These are phyloP conservation scores for Eriocheir sinensis DNA, from an alignment of 1,140 invertebrate genomes.

Conservation along the genomic window DNA sequence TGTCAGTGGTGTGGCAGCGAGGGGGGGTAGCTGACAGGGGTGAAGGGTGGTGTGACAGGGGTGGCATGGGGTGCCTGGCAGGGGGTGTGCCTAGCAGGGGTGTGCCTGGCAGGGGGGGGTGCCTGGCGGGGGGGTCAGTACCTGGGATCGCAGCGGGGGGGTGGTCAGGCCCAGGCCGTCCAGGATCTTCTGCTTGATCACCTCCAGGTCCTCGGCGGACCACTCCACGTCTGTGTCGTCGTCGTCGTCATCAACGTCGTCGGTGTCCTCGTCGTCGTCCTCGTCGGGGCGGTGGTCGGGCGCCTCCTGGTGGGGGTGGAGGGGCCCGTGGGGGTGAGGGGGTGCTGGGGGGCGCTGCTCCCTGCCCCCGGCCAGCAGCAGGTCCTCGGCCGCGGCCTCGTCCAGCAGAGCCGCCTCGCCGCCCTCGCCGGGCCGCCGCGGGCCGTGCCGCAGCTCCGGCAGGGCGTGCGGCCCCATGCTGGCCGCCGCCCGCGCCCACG, in stretches of 20 bases:
- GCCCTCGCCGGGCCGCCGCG: background rate
- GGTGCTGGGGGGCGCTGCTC: background rate
- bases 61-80: background rate
- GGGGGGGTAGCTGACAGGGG: background rate
- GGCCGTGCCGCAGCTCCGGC: slow-evolving; percentile 8
- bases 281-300: slow-evolving; percentile 40
- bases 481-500: slow-evolving; percentile 42
- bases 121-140: background rate
- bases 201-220: slow-evolving; percentile 69
- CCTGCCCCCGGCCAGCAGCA: background rate
- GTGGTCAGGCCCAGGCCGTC: slow-evolving; percentile 61
- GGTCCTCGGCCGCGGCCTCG: background rate
- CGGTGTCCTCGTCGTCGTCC: slow-evolving; percentile 58
- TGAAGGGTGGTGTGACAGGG: background rate
- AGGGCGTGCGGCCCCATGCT: slow-evolving; percentile 42
- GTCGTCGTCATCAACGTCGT: slow-evolving; percentile 64
- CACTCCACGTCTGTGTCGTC: slow-evolving; percentile 62
- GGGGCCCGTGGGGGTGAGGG: background rate
- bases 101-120: background rate
- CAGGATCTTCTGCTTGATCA: slow-evolving; percentile 73
- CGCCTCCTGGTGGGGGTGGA: background rate
- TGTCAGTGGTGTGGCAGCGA: background rate
- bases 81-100: background rate
- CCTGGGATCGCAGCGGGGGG: slow-evolving; percentile 55
- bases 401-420: background rate